phyloP scores from a whole-genome alignment of 2,888 invertebrate genomes.

The Hydroisotoma schaefferi region DNA sequence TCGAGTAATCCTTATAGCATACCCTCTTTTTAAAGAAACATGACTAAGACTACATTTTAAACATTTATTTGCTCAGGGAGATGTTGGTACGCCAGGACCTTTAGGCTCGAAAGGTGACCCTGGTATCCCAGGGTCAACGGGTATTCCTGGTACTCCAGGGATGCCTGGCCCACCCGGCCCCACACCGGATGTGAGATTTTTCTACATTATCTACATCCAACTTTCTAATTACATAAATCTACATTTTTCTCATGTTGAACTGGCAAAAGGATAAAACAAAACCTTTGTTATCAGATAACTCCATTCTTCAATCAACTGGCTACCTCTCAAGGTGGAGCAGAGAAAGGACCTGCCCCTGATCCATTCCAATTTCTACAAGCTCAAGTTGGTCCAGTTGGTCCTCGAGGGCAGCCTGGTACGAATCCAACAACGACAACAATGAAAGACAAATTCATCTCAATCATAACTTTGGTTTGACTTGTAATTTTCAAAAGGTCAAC shows the following conservation, averaged over 20 bases:
- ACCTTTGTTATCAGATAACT: too few relatives aligned
- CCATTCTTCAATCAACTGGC: constrained; percentile 72
- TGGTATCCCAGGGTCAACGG: constrained; percentile 63
- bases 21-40: too few relatives aligned
- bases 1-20: too few relatives aligned
- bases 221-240: neutral
- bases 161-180: constrained; percentile 66
- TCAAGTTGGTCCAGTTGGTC: constrained; percentile 73
- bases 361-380: constrained; percentile 74
- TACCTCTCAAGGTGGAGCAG: constrained; percentile 62
- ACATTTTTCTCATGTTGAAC: neutral
- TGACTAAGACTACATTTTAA: too few relatives aligned
- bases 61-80: constrained; percentile 56
- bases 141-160: constrained; percentile 60
- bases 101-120: constrained; percentile 62
- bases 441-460: neutral
- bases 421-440: neutral
- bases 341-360: constrained; percentile 73
- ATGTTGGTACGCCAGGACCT: constrained; percentile 57
- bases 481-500: constrained; percentile 48
- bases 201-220: neutral
- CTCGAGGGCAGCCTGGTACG: constrained; percentile 71
- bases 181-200: constrained; percentile 62
- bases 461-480: neutral
- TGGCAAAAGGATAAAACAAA: too few relatives aligned